Conservation (phyloP, 2,113 vertebrate species). For the Sebastes fasciatus region DNA sequence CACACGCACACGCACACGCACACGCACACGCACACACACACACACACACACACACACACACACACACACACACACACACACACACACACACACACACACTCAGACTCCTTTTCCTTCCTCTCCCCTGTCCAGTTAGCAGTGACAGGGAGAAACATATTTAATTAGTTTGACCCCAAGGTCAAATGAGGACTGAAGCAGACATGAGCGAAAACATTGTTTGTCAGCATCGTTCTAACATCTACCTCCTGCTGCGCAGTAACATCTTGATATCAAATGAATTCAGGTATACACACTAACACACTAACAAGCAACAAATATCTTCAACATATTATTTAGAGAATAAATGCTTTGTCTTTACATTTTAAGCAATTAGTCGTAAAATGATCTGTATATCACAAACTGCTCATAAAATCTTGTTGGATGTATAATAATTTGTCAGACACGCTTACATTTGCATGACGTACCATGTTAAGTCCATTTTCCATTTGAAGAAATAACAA, state of each 20-base stretch:
- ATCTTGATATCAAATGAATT: not conserved
- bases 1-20: too few species aligned
- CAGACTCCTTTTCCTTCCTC: conserved; percentile 69
- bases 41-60: too few species aligned
- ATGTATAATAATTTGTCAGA: not conserved
- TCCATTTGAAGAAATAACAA: not conserved
- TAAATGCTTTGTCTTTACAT: not conserved
- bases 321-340: not conserved
- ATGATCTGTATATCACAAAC: not conserved
- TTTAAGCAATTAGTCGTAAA: not conserved
- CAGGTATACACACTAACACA: not conserved
- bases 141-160: conserved; percentile 31
- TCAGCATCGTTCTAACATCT: not conserved
- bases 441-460: not conserved
- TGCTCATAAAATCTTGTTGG: not conserved
- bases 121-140: conserved; percentile 27
- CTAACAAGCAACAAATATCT: not conserved
- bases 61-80: conserved; percentile 33
- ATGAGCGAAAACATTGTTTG: conserved; percentile 10
- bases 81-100: conserved; percentile 31
- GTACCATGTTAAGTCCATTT: not conserved
- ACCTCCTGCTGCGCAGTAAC: not conserved
- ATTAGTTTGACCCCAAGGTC: conserved; percentile 62
- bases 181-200: conserved; percentile 26
- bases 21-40: too few species aligned